Percentiles rank a stretch among this genome's conserved stretches.
These are phyloP conservation scores for Drosophila bocqueti DNA, from an alignment of 1,140 invertebrate genomes.

Conservation along the genomic window DNA sequence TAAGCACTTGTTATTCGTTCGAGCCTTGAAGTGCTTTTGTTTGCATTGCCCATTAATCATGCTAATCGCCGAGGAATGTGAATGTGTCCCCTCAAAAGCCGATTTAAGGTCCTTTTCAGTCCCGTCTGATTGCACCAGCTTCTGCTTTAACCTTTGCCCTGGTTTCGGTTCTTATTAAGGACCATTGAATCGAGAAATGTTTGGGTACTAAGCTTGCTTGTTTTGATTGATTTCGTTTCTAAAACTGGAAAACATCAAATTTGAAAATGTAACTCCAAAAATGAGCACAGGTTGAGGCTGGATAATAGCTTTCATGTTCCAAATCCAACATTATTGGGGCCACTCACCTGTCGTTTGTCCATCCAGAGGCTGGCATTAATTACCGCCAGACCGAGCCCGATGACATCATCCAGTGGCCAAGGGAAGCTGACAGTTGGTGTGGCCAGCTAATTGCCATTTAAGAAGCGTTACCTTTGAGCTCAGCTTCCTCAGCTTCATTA, in stretches of 20 bases:
- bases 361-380: conserved; percentile 50
- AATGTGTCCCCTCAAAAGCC: conserved; percentile 14
- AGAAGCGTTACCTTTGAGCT: conserved; percentile 10
- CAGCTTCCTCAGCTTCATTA: not conserved
- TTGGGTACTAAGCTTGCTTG: not conserved
- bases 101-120: conserved; percentile 8
- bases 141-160: not conserved
- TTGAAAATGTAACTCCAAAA: not conserved
- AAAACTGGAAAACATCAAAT: not conserved
- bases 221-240: too few species aligned
- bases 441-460: conserved; percentile 50
- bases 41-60: conserved; percentile 50
- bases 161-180: not conserved
- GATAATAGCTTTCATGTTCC: not conserved
- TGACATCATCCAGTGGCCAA: conserved; percentile 38
- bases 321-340: not conserved
- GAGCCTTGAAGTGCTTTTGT: conserved; percentile 15
- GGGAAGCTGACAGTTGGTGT: conserved; percentile 39
- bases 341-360: not conserved
- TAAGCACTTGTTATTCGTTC: conserved; percentile 26
- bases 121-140: not conserved
- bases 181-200: not conserved
- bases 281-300: not conserved
- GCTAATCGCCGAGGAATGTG: conserved; percentile 35
- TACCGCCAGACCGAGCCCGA: conserved; percentile 18